These are phyloP conservation scores for Conus betulinus DNA, from an alignment of 1,140 invertebrate genomes.

Conservation along the genomic window DNA sequence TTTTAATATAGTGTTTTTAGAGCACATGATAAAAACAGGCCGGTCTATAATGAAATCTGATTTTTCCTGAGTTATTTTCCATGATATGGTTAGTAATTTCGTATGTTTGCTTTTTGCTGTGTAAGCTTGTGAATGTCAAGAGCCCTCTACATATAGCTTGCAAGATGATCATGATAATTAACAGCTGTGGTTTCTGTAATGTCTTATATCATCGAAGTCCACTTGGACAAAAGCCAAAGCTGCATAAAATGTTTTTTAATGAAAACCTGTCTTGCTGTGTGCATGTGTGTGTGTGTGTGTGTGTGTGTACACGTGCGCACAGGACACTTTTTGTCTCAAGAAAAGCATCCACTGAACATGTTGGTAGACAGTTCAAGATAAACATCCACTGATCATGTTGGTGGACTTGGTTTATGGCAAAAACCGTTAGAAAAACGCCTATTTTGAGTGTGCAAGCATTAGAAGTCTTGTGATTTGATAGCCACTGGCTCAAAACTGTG, in stretches of 20 bases:
- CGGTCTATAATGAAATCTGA: too few species aligned
- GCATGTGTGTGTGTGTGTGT: neutral
- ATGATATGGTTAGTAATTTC: neutral
- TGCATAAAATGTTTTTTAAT: conserved; percentile 22
- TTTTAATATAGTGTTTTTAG: too few species aligned
- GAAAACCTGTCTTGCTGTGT: neutral
- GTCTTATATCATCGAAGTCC: conserved; percentile 29
- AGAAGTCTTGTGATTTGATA: too few species aligned
- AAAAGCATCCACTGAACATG: too few species aligned
- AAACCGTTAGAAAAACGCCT: too few species aligned
- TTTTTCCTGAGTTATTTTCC: neutral
- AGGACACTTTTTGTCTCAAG: too few species aligned
- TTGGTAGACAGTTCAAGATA: too few species aligned
- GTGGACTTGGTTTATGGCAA: too few species aligned
- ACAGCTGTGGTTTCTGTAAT: conserved; percentile 11
- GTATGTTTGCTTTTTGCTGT: neutral
- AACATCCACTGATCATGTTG: too few species aligned
- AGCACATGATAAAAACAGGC: too few species aligned
- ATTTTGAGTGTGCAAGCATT: too few species aligned
- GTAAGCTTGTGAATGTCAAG: neutral
- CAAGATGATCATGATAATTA: conserved; percentile 1
- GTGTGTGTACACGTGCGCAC: neutral
- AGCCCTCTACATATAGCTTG: neutral
- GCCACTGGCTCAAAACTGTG: too few species aligned
- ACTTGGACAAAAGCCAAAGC: conserved; percentile 23